These are phyloP conservation scores for Megalurothrips usitatus DNA, from an alignment of 2,888 invertebrate genomes.

Conservation along the genomic window DNA sequence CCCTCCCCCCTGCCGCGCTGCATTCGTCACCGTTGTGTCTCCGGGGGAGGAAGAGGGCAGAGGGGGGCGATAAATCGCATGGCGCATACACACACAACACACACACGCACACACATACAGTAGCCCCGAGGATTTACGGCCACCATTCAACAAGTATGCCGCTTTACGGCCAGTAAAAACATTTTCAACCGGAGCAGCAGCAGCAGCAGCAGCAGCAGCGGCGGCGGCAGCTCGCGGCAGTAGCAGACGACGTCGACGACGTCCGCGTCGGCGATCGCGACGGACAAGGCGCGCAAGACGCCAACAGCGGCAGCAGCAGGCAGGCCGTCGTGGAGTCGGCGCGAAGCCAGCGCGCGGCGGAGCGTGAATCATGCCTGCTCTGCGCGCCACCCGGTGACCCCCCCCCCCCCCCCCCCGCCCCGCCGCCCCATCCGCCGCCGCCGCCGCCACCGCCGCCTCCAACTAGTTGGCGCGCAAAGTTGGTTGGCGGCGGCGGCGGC, in stretches of 20 bases:
- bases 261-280: no score
- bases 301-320: no score
- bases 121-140: background rate
- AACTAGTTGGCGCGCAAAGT: no score
- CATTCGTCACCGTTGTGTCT: background rate
- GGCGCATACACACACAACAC: background rate
- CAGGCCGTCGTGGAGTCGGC: no score
- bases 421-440: no score
- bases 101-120: background rate
- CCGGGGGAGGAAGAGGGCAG: background rate
- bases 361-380: background rate
- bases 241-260: background rate
- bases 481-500: background rate
- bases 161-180: slow-evolving; percentile 12
- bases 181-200: background rate
- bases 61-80: background rate
- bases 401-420: no score
- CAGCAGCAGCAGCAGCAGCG: no score
- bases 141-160: slow-evolving; percentile 19
- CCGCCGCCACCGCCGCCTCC: no score
- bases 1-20: background rate
- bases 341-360: no score
- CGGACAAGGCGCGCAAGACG: no score
- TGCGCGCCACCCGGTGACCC: background rate
- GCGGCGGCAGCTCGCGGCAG: background rate